phyloP scores from a whole-genome alignment of 2,113 vertebrate genomes.

The Morphnarchus princeps region DNA sequence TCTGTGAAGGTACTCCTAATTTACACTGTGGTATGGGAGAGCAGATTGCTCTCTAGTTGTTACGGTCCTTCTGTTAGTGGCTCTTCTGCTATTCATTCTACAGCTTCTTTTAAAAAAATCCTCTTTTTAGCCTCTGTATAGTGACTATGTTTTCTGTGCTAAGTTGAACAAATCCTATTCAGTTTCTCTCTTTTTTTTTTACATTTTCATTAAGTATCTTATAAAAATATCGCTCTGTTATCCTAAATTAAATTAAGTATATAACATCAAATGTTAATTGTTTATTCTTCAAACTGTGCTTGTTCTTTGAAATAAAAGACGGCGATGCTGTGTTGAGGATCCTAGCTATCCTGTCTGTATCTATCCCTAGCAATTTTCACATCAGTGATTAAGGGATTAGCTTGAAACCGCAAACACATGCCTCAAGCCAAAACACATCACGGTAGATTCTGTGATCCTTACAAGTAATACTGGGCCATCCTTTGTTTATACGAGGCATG shows the following conservation, averaged over 20 bases:
- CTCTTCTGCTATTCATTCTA: background rate
- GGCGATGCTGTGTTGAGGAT: background rate
- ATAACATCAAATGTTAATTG: background rate
- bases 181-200: background rate
- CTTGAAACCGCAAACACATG: background rate
- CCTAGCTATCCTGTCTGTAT: background rate
- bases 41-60: background rate
- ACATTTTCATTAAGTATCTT: background rate
- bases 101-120: background rate
- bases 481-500: background rate
- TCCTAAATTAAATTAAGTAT: background rate
- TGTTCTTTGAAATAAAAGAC: background rate
- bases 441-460: background rate
- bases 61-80: background rate
- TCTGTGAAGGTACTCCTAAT: background rate
- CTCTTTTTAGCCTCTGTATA: background rate
- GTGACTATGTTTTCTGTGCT: background rate
- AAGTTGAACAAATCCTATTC: background rate
- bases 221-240: background rate
- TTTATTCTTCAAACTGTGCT: background rate
- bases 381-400: conserved; percentile 19
- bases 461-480: background rate
- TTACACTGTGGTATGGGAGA: background rate
- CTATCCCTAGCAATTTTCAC: background rate
- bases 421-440: conserved; percentile 1